Percentiles rank a stretch among this genome's conserved stretches.
Evolutionary conservation across 2,888 invertebrate genomes (phyloP).

Genomic region (Torymus tubicola): DNA sequence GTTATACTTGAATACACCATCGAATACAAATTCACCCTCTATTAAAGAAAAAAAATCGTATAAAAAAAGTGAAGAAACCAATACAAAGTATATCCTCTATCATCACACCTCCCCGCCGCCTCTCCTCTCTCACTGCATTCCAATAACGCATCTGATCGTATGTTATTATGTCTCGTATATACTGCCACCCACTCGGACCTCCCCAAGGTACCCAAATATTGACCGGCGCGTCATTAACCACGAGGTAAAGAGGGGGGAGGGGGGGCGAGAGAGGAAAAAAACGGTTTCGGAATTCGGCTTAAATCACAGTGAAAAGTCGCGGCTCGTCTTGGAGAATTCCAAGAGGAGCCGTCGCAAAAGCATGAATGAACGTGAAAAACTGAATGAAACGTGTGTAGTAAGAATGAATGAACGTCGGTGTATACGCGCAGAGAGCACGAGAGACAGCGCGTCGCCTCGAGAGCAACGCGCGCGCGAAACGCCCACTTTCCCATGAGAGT

Average conservation of each 20-base stretch:
- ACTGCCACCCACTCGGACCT: too few species aligned
- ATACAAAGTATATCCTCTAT: too few species aligned
- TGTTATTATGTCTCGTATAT: too few species aligned
- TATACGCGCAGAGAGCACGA: not conserved
- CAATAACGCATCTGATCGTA: too few species aligned
- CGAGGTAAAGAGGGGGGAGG: not conserved
- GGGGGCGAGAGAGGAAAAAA: slow-evolving; percentile 26
- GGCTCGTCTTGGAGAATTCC: not conserved
- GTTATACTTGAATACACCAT: too few species aligned
- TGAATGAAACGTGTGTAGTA: too few species aligned
- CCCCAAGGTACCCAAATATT: too few species aligned
- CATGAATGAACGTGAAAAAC: slow-evolving; percentile 3
- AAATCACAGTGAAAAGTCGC: slow-evolving; percentile 1
- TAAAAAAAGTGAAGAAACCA: too few species aligned
- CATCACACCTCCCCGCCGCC: too few species aligned
- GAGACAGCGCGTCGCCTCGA: slow-evolving; percentile 31
- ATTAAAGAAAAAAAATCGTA: too few species aligned
- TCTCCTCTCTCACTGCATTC: too few species aligned
- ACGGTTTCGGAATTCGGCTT: slow-evolving; percentile 28
- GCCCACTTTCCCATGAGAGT: slow-evolving; percentile 29
- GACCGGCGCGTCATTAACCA: not conserved
- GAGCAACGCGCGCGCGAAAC: not conserved
- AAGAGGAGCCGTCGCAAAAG: not conserved
- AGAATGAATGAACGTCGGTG: not conserved
- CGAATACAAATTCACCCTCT: too few species aligned